Evolutionary conservation across 2,888 invertebrate genomes (phyloP).

Genomic region (Drosophila robusta): DNA sequence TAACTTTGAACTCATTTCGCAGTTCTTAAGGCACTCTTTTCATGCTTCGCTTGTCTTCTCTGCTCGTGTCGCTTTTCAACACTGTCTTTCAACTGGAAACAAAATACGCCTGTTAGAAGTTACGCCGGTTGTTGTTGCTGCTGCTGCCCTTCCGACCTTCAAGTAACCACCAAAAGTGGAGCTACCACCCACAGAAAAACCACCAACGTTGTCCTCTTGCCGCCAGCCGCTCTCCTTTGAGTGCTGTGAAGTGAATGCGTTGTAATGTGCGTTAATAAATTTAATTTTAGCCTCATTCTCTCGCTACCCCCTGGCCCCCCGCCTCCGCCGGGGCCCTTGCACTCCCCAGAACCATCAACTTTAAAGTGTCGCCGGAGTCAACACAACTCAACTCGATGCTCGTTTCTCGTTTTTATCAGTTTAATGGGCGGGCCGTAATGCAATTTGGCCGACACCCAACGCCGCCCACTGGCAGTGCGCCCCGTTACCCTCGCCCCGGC

Average conservation of each 20-base stretch:
- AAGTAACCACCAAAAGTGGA: conserved; percentile 37
- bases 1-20: too few relatives aligned
- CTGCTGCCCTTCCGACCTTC: conserved; percentile 35
- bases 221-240: conserved; percentile 9
- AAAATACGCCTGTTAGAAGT: not conserved
- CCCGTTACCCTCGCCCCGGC: conserved; percentile 1
- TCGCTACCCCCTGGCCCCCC: not conserved
- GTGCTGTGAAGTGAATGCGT: conserved; percentile 70
- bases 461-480: not conserved
- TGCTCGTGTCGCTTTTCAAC: conserved; percentile 5
- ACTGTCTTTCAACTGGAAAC: conserved; percentile 7
- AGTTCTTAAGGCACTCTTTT: not conserved
- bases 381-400: conserved; percentile 67
- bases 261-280: conserved; percentile 79
- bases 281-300: conserved; percentile 71
- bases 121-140: not conserved
- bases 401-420: conserved; percentile 77
- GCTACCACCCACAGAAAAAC: conserved; percentile 6
- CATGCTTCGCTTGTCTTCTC: not conserved
- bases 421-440: conserved; percentile 78
- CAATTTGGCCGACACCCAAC: conserved; percentile 61
- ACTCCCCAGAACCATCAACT: conserved; percentile 49
- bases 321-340: not conserved
- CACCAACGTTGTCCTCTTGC: not conserved
- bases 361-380: conserved; percentile 72